phyloP scores from a whole-genome alignment of 1,140 invertebrate genomes.

The Drosophila malerkotliana region DNA sequence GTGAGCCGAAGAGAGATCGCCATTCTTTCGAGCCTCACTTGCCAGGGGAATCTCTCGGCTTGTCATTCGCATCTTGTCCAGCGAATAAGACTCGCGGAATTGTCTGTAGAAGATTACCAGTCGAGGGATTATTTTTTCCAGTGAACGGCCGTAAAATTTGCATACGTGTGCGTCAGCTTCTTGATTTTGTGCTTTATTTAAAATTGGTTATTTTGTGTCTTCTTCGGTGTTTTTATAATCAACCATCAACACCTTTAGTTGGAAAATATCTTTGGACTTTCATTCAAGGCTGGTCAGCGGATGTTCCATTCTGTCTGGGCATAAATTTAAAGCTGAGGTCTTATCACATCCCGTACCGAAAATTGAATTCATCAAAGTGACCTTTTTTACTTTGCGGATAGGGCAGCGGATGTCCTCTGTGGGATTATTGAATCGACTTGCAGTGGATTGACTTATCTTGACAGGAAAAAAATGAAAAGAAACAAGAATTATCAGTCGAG shows the following conservation, averaged over 20 bases:
- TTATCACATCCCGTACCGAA: conserved; percentile 5
- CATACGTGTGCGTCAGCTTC: conserved; percentile 74
- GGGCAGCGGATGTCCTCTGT: conserved; percentile 24
- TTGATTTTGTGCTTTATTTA: conserved; percentile 28
- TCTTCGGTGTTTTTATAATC: conserved; percentile 27
- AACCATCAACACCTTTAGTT: conserved; percentile 42
- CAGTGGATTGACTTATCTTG: conserved; percentile 11
- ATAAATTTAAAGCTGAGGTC: conserved; percentile 12
- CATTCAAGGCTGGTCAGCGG: conserved; percentile 44
- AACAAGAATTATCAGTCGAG: neutral
- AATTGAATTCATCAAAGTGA: conserved; percentile 30
- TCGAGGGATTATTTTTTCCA: conserved; percentile 28
- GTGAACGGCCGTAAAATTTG: conserved; percentile 48
- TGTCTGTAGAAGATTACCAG: conserved; percentile 26
- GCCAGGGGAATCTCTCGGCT: conserved; percentile 30
- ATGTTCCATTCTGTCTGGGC: neutral
- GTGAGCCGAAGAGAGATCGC: conserved; percentile 22
- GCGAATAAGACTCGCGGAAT: conserved; percentile 27
- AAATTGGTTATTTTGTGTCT: conserved; percentile 32
- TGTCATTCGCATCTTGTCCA: conserved; percentile 70
- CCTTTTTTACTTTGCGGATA: conserved; percentile 8
- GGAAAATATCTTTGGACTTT: conserved; percentile 36
- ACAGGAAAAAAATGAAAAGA: neutral
- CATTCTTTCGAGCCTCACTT: conserved; percentile 24
- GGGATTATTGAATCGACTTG: conserved; percentile 6